A percentile compares a stretch with the other conserved stretches of the same genome.
Evolutionary conservation across 2,113 vertebrate species (phyloP).

Genomic region (Lophius piscatorius): DNA sequence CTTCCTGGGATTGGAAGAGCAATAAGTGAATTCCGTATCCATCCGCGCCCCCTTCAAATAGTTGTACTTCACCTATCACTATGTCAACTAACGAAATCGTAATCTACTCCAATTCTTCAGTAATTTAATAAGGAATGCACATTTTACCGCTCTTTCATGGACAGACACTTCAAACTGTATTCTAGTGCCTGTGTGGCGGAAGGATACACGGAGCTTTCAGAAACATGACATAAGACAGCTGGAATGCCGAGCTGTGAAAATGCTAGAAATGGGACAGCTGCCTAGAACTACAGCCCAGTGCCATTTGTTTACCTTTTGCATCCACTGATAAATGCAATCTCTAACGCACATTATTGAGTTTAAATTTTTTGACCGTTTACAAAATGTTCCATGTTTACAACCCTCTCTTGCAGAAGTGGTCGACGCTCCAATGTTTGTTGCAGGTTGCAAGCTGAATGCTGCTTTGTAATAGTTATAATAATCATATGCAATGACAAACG

Average conservation of each 20-base stretch:
- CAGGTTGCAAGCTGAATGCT: too few relatives aligned
- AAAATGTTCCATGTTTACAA: neutral
- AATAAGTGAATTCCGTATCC: conserved; percentile 69
- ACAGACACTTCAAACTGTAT: neutral
- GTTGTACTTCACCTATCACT: neutral
- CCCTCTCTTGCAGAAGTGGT: too few relatives aligned
- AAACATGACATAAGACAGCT: conserved; percentile 90
- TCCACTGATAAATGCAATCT: conserved; percentile 27
- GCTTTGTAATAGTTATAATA: too few relatives aligned
- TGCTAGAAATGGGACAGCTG: conserved; percentile 81
- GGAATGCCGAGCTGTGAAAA: conserved; percentile 89
- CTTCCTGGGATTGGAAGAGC: conserved; percentile 84
- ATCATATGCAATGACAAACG: too few relatives aligned
- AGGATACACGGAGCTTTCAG: conserved; percentile 67
- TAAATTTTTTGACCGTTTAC: conserved; percentile 3
- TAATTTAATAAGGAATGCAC: accelerated
- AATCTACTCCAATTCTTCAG: accelerated
- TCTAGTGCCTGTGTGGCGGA: conserved; percentile 64
- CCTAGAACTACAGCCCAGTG: conserved; percentile 47
- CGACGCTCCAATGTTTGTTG: too few relatives aligned
- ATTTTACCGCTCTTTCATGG: accelerated
- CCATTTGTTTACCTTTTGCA: conserved; percentile 58
- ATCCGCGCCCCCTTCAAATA: conserved; percentile 74
- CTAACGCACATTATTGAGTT: conserved; percentile 7
- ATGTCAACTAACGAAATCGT: accelerated